A percentile compares a stretch with the other conserved stretches of the same genome.
Conservation (phyloP, 2,113 vertebrate genomes). For the Otolemur garnettii region DNA sequence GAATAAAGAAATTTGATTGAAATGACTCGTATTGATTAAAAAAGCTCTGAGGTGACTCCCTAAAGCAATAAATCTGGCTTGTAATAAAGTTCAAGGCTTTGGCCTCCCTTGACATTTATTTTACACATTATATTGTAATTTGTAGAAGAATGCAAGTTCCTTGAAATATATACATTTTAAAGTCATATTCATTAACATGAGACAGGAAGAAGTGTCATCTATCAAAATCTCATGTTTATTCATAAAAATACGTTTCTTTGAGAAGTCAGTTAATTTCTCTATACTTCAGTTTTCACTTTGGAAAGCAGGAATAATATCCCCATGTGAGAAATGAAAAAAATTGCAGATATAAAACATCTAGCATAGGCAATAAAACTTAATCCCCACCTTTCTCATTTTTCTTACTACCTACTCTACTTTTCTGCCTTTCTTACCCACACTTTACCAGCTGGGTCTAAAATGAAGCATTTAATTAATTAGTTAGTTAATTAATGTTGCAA, state of each 20-base stretch:
- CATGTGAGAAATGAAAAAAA: background rate
- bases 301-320: background rate
- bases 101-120: background rate
- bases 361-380: background rate
- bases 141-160: background rate
- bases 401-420: background rate
- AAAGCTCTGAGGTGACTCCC: background rate
- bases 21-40: background rate
- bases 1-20: background rate
- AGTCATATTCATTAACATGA: background rate
- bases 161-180: background rate
- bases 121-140: background rate
- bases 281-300: background rate
- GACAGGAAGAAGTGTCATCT: background rate
- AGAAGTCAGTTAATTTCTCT: background rate
- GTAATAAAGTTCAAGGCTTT: background rate
- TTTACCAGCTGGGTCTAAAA: background rate
- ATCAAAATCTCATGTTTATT: background rate
- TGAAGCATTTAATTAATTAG: background rate
- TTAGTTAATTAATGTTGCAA: background rate
- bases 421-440: background rate
- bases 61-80: background rate
- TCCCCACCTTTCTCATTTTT: background rate
- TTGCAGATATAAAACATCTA: background rate
- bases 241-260: background rate